Evolutionary conservation across 2,888 invertebrate genomes (phyloP).

Genomic region (Stomorhina lunata): DNA sequence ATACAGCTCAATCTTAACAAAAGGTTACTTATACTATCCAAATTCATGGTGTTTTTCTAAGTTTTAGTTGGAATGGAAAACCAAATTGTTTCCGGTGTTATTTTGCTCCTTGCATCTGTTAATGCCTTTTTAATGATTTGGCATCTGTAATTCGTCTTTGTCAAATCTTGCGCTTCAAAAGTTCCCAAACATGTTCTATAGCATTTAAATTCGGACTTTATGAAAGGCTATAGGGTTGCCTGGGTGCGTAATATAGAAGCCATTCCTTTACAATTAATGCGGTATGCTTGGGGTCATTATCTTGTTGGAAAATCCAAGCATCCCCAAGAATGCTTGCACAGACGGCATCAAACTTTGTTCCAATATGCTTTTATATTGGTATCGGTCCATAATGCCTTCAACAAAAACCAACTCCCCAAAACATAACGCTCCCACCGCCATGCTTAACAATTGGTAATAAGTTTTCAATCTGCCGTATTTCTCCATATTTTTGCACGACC

Average conservation of each 20-base stretch:
- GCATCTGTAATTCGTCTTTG: neutral
- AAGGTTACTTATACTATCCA: neutral
- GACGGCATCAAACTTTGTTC: neutral
- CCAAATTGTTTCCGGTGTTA: too few species aligned
- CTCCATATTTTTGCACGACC: constrained; percentile 36
- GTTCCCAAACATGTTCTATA: neutral
- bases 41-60: neutral
- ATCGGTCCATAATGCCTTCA: neutral
- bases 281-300: too few species aligned
- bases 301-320: too few species aligned
- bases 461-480: constrained; percentile 53
- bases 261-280: too few species aligned
- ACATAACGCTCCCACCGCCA: constrained; percentile 40
- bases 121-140: neutral
- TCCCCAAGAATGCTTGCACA: too few species aligned
- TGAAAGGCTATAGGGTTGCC: too few species aligned
- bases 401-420: constrained; percentile 16
- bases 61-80: too few species aligned
- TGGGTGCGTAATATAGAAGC: too few species aligned
- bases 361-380: constrained; percentile 3
- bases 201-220: too few species aligned
- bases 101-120: neutral
- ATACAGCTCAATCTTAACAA: constrained; percentile 5
- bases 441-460: constrained; percentile 48
- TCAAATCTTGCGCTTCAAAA: neutral